phyloP scores from a whole-genome alignment of 2,113 vertebrate species.

The Motacilla alba region DNA sequence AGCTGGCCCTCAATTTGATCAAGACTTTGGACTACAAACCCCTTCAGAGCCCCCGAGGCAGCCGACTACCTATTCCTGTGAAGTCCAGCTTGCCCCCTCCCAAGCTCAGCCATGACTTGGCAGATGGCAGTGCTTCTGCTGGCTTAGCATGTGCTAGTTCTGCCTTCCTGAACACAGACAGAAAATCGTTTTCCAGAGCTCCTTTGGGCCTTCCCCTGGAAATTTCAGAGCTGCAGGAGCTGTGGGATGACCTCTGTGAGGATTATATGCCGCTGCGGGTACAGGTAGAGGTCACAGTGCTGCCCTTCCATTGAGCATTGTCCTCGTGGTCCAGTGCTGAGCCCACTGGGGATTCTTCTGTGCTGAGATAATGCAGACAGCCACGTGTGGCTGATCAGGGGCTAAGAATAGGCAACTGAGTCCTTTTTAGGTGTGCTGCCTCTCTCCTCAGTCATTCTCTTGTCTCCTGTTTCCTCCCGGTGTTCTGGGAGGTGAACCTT shows the following conservation, averaged over 20 bases:
- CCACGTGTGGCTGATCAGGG: neutral
- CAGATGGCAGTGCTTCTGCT: constrained; percentile 46
- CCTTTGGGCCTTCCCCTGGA: constrained; percentile 75
- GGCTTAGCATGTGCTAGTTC: neutral
- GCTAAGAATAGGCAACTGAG: constrained; percentile 31
- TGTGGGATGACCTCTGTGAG: constrained; percentile 87
- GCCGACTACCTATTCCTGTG: constrained; percentile 84
- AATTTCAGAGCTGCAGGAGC: constrained; percentile 82
- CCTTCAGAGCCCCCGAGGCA: constrained; percentile 80
- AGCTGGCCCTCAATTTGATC: constrained; percentile 78
- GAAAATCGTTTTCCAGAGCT: constrained; percentile 65
- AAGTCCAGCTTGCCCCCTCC: constrained; percentile 66
- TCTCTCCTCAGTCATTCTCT: neutral
- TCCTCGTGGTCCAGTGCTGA: neutral
- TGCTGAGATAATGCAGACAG: constrained; percentile 41
- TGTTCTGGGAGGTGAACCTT: neutral
- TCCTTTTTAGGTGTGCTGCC: constrained; percentile 35
- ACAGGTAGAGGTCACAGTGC: constrained; percentile 80
- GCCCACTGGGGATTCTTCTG: neutral
- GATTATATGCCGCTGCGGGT: constrained; percentile 82
- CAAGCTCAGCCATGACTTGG: constrained; percentile 36
- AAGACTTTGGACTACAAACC: constrained; percentile 83
- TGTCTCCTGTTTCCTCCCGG: neutral
- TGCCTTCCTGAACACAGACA: constrained; percentile 49
- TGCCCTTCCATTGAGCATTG: neutral